These are phyloP conservation scores for Phataginus tricuspis DNA, from an alignment of 2,797 vertebrate species.

Conservation along the genomic window DNA sequence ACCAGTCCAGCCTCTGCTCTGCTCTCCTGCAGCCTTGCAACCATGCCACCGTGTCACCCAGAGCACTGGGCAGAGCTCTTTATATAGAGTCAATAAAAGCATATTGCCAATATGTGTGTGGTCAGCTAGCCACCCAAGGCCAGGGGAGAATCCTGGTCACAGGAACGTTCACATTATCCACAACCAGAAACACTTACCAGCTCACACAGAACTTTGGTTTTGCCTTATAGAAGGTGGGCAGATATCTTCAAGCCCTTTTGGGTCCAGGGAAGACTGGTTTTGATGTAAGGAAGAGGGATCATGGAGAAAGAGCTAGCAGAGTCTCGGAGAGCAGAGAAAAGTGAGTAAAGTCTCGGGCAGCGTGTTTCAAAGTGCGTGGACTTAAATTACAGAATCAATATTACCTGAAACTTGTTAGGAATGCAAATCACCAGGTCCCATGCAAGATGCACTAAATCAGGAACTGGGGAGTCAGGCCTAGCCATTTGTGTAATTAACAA, in stretches of 20 bases:
- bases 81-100: too few relatives aligned
- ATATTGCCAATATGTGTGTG: too few relatives aligned
- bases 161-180: too few relatives aligned
- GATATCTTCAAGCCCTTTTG: background rate
- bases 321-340: background rate
- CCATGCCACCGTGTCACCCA: too few relatives aligned
- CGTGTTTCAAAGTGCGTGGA: background rate
- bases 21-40: too few relatives aligned
- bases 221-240: background rate
- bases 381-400: background rate
- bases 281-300: background rate
- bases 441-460: background rate
- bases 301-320: too few relatives aligned
- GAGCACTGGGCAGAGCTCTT: too few relatives aligned
- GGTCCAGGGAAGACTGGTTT: background rate
- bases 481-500: background rate
- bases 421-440: background rate
- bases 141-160: too few relatives aligned
- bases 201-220: background rate
- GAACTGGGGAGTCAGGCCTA: background rate
- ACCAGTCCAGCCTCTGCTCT: too few relatives aligned
- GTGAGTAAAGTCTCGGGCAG: rapidly evolving
- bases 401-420: background rate
- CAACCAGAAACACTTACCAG: background rate
- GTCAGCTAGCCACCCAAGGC: too few relatives aligned